These are phyloP conservation scores for Gnathonemus echidnorhynchus DNA, from an alignment of 2,113 vertebrate genomes.

Conservation along the genomic window DNA sequence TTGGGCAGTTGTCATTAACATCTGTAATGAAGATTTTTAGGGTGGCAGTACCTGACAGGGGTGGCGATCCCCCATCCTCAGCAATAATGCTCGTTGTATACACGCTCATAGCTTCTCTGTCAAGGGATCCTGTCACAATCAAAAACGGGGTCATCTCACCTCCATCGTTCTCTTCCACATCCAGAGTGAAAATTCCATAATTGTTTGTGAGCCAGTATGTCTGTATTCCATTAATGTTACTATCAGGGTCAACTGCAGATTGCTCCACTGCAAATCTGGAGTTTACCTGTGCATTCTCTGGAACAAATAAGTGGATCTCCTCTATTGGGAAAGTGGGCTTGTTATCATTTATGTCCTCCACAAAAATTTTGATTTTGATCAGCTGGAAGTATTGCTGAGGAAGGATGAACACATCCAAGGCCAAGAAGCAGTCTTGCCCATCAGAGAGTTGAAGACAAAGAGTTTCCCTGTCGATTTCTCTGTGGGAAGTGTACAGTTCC, in stretches of 20 bases:
- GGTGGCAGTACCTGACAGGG: constrained; percentile 78
- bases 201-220: constrained; percentile 86
- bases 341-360: constrained; percentile 88
- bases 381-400: constrained; percentile 91
- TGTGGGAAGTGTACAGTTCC: constrained; percentile 76
- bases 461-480: constrained; percentile 82
- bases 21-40: constrained; percentile 83
- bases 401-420: constrained; percentile 84
- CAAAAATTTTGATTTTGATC: constrained; percentile 85
- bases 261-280: constrained; percentile 84
- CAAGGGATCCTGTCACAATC: constrained; percentile 78
- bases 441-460: constrained; percentile 65
- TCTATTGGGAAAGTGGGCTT: constrained; percentile 76
- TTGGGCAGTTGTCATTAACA: constrained; percentile 91
- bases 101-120: constrained; percentile 76
- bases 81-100: constrained; percentile 85
- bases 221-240: constrained; percentile 75
- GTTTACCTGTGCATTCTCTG: constrained; percentile 82
- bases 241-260: constrained; percentile 79
- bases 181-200: constrained; percentile 83
- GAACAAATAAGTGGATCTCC: constrained; percentile 73
- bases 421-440: constrained; percentile 67
- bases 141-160: constrained; percentile 89
- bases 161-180: constrained; percentile 86
- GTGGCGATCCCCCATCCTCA: constrained; percentile 85